Base-by-base conservation (phyloP, 1,140 invertebrate species). In the Harpegnathos saltator region DNA sequence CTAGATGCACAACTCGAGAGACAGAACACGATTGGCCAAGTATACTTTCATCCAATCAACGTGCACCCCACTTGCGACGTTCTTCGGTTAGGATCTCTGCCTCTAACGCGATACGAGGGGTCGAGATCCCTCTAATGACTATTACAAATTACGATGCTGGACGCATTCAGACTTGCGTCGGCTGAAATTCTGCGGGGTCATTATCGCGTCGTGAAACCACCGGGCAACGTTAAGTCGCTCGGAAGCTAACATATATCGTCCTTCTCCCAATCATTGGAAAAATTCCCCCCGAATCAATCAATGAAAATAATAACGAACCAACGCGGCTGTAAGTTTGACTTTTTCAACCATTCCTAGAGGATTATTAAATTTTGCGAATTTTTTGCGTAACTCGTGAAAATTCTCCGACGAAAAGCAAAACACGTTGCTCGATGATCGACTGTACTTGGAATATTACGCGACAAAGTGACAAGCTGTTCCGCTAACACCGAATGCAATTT, bases 11-110 rank as follows among this genome's bases (percentile, higher is more conserved):
- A 65, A 59, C 22, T 78, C 26, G 54, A 66, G 54, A 66, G 66
- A 78, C 26, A 59, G 62, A 63, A 61, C 14, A 56, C 26, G 73
- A 82, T 82, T 82, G 61, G 29, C 22, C n/a, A 58, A 83, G 73
- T 58, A 75, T 83, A 78, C 54, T 83, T 83, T 78, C 48, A 83
- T 83, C 62, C 73, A 77, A 83, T 83, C 82, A 83, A 62, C 62
- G 29, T 75, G 71, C 24, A 17, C 62, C 62, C 62, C 54, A 78
- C 78, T 83, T 78, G 63, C 82, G 82, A 78, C 24, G 48, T 83
- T 68, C 82, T 66, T 78, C 38, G 62, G 26, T 56, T 78, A 78
- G 50, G 22, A 78, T 77, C 48, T n/a, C 52, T 77, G 59, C 74
- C 50, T 38, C 61, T 82, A 61, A 19, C 69, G 59, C 24, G 59